Evolutionary conservation across 2,113 vertebrate species (phyloP), one percentile per base, ranked within the genome.

Genomic region (Hydrochoerus hydrochaeris): DNA sequence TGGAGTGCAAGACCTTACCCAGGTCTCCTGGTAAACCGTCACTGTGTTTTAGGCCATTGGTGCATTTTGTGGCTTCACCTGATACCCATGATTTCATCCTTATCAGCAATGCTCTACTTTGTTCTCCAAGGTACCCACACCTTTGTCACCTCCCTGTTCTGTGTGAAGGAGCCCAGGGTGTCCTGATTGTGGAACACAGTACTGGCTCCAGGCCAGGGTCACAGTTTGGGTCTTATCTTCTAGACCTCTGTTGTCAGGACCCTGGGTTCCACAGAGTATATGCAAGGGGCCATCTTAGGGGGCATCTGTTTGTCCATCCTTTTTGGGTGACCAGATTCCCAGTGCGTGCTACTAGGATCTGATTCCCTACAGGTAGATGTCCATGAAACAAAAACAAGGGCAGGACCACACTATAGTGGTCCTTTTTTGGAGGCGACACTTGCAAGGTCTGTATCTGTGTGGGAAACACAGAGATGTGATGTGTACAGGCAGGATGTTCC

Each of bases 301-400:
- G 44, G 7, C 3, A 19, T 85, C 22, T 63, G 9, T 58, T 24
- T 16, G 69, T 83, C 20, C 8, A 52, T 89, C 28, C 1, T 67
- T 14, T 38, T 54, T 52, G 32, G n/a, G 41, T 35, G 5, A 81
- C 16, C 20, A n/a, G 52, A 54, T 32, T 58, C 20, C 19, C 26
- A 58, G 1, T 3, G 11, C 67, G 38, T 71, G 32, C 17, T 83
- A 54, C 60, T 4, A 12, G 57, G 38, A 44, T 13, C 54, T 0
- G 12, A 17, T 5, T 38, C 7, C 65, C 20, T 12, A 30, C 38
- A 63, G 78, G 88, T n/a, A n/a, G n/a, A n/a, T 89, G 82, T 95
- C 95, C 96, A 97, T 95, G 94, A 97, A 96, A 14, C 96, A 97
- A 98, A 97, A 97, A 90, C 35, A n/a, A 63, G 93, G 95, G 41